Conservation (phyloP, 2,797 vertebrate species). For the Gymnothorax javanicus region DNA sequence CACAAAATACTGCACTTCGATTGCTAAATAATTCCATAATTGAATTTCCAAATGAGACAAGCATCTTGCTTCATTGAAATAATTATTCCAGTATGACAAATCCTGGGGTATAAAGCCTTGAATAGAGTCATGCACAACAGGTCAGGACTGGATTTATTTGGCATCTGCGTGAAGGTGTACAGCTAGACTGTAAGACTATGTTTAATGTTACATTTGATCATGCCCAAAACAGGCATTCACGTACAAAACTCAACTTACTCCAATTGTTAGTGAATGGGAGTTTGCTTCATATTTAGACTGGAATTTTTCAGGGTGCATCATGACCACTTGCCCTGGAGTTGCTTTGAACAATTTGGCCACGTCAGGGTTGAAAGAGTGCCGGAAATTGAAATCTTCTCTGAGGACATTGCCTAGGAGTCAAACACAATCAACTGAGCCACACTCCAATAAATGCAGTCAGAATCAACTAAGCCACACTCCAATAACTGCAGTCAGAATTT, state of each 20-base stretch:
- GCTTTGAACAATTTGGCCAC: constrained; percentile 83
- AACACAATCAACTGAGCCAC: not conserved
- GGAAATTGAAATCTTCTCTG: constrained; percentile 92
- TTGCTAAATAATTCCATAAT: not conserved
- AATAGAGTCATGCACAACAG: no score
- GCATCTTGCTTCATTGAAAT: no score
- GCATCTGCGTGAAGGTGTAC: no score
- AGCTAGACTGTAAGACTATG: no score
- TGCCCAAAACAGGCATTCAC: not conserved
- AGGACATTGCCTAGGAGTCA: constrained; percentile 78
- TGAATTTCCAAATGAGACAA: no score
- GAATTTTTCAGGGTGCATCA: constrained; percentile 91
- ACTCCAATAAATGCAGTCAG: not conserved
- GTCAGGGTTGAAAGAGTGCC: constrained; percentile 87
- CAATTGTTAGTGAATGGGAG: constrained; percentile 72
- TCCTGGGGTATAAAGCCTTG: no score
- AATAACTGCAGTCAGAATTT: not conserved
- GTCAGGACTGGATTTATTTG: no score
- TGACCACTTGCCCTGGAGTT: constrained; percentile 78
- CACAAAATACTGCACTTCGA: not conserved
- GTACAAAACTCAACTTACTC: constrained; percentile 67
- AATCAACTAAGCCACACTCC: not conserved
- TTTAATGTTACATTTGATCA: no score
- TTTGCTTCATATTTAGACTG: constrained; percentile 84
- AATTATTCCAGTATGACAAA: no score